Conservation (phyloP, 2,888 invertebrate species). For the Rhopalosiphum nymphaeae region DNA sequence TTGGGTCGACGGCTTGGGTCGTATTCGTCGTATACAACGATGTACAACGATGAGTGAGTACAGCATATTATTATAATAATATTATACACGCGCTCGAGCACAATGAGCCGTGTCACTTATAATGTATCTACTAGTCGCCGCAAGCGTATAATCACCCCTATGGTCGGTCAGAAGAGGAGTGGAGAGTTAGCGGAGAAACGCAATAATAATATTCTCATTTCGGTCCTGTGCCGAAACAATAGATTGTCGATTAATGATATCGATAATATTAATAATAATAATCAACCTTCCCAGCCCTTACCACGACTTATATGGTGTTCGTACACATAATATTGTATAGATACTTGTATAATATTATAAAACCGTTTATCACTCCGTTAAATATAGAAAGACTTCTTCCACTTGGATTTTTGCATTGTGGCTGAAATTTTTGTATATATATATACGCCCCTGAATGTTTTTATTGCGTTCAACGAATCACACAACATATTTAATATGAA, state of each 20-base stretch:
- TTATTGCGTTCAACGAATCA: background rate
- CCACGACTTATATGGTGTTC: background rate
- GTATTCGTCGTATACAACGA: background rate
- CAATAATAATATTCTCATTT: constrained; percentile 20
- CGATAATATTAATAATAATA: constrained; percentile 24
- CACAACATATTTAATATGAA: background rate
- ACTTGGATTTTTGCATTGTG: background rate
- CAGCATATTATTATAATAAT: background rate
- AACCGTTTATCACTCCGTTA: background rate
- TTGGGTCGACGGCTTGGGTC: background rate
- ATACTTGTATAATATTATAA: background rate
- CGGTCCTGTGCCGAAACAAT: constrained; percentile 42
- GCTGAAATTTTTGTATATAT: background rate
- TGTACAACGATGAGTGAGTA: background rate
- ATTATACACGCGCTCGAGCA: background rate
- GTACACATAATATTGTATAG: background rate
- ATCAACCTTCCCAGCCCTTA: background rate
- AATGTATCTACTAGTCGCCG: background rate
- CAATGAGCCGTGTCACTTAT: constrained; percentile 14
- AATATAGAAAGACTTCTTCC: background rate
- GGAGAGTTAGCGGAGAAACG: background rate
- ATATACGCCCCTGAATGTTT: background rate
- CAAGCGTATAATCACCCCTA: background rate
- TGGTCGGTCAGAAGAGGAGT: background rate
- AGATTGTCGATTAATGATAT: constrained; percentile 56